A percentile compares a stretch with the other conserved stretches of the same genome.
Conservation (phyloP, 2,113 vertebrate genomes). For the Oreochromis tanganicae region DNA sequence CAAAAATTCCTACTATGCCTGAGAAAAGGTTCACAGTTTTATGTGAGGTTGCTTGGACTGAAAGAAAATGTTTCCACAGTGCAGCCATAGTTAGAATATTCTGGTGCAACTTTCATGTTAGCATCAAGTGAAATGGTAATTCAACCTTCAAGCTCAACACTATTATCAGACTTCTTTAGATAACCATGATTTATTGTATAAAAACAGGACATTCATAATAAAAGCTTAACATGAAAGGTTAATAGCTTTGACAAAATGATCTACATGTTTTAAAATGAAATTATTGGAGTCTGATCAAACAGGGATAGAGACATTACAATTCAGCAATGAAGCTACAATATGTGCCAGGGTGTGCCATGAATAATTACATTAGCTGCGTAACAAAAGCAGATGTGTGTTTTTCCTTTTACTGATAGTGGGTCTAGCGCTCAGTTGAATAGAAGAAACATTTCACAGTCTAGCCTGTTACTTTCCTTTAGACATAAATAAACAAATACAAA, state of each 20-base stretch:
- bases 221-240: neutral
- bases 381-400: neutral
- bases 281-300: neutral
- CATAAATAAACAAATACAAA: neutral
- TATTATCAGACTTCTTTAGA: neutral
- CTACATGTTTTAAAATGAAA: neutral
- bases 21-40: neutral
- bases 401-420: neutral
- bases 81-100: neutral
- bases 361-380: neutral
- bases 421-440: neutral
- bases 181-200: constrained; percentile 12
- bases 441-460: neutral
- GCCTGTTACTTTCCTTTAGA: neutral
- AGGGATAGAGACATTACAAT: neutral
- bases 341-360: neutral
- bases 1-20: neutral
- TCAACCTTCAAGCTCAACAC: constrained; percentile 15
- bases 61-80: neutral
- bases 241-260: neutral
- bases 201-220: neutral
- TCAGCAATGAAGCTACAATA: neutral
- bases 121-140: constrained; percentile 1
- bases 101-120: neutral
- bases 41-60: neutral